Evolutionary conservation across 23 tunicate species (phyloP), one percentile per base, ranked within the genome.

Genomic region (Oikopleura dioica): DNA sequence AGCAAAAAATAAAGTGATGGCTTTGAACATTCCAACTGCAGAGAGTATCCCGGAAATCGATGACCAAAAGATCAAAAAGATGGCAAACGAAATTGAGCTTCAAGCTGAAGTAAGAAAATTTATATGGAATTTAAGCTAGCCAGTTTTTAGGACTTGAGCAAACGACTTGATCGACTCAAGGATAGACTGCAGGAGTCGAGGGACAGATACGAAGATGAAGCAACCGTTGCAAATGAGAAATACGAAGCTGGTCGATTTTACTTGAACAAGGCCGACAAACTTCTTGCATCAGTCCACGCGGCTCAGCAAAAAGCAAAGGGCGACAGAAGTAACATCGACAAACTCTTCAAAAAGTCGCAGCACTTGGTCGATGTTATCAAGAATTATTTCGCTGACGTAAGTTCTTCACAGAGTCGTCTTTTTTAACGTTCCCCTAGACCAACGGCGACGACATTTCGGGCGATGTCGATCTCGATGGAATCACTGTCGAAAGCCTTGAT

Each of bases 11-110:
- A 23, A 31, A 24, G 72, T 31, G 72, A 23, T 63, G 16, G 72
- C 16, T 28, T 63, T 63, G 33, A 63, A 63, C 16, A 63, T 63
- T 16, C 72, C 72, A 28, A 21, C 32, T 31, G 33, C 2, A 28
- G 33, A 2, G 30, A n/a, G n/a, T n/a, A n/a, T n/a, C n/a, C 29
- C 29, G 2, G 26, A 23, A 21, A 31, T 63, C 33, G 72, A 63
- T 28, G 26, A 63, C 33, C 33, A 23, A 21, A 24, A 31, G 72
- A 28, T 63, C 29, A 23, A 12, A 5, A 63, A 63, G 26, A 63
- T 63, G 72, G 72, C 72, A 28, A 24, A 63, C 2, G 72, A 63
- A 63, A 63, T 63, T 63, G 33, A 63, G 33, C 33, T 63, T 12
- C 72, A 63, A 63, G 16, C 72, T 21, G 33, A 63, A 31, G 72